Base-by-base conservation (phyloP, 2,888 invertebrate species). In the Furcula furcula region DNA sequence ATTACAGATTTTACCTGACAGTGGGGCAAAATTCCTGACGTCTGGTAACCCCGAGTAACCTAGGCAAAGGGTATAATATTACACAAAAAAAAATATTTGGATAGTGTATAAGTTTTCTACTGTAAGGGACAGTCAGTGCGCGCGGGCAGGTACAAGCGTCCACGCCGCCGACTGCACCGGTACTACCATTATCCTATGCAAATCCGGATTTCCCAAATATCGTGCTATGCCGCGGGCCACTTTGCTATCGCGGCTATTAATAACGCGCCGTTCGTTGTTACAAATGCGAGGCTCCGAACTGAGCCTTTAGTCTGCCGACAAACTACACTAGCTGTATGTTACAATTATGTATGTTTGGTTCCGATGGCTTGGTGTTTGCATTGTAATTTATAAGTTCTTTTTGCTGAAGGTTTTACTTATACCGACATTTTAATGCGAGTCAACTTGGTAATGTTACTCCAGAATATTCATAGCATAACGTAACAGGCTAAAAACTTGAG, bases 151-250 rank as follows among this genome's bases (percentile, higher is more conserved):
- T 56, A 44, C 45, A 55, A 48, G 50, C 50, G 60, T 59, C 58
- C 67, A 65, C 67, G 65, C 65, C 66, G 71, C 62, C 50, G 53
- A 57, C 50, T 67, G 71, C 69, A 69, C 49, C 46, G 54, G 51
- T 55, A 56, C 52, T 59, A 63, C 79, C 71, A 87, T 87, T 84
- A 86, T 81, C 78, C 82, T 83, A 85, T 86, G 85, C 85, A 85
- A 86, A 87, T 84, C 80, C 82, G 81, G 77, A 80, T 84, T 82
- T 76, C 76, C 80, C 76, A 82, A 85, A 86, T 80, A 84, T 77
- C 82, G 77, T 76, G 76, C 70, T 66, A 55, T 56, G 76, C 84
- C 80, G 78, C 80, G 76, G 79, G 81, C 77, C 72, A 76, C 76
- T 66, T 73, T 66, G 77, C 81, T 80, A 82, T 82, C 80, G 77